A percentile compares a stretch with the other conserved stretches of the same genome.
Conservation (phyloP, 2,797 vertebrate genomes). For the Decapterus maruadsi region DNA sequence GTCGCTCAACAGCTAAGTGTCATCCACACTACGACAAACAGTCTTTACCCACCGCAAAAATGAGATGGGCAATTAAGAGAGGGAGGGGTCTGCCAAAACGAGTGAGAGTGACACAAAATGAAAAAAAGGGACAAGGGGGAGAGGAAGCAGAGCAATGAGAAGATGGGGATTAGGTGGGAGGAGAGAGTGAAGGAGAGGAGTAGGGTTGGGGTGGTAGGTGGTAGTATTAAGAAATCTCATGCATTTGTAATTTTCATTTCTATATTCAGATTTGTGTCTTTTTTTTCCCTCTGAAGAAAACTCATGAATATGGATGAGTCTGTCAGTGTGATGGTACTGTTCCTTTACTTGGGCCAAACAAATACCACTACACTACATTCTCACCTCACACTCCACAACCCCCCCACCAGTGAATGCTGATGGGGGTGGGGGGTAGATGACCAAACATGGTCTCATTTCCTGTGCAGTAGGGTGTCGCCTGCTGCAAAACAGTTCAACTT, state of each 20-base stretch:
- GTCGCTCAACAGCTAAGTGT: conserved; percentile 16
- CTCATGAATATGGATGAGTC: conserved; percentile 71
- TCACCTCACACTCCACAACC: background rate
- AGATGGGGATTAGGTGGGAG: conserved; percentile 51
- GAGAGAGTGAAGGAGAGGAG: conserved; percentile 32
- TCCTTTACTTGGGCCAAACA: conserved; percentile 58
- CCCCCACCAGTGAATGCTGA: conserved; percentile 17
- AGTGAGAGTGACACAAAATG: conserved; percentile 33
- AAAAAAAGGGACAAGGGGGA: conserved; percentile 36
- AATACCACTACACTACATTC: conserved; percentile 26
- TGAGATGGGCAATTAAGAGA: conserved; percentile 52
- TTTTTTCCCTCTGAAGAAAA: conserved; percentile 29
- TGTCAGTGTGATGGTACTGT: conserved; percentile 63
- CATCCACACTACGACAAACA: background rate
- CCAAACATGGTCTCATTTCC: conserved; percentile 28
- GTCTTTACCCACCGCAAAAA: conserved; percentile 11
- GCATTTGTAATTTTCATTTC: conserved; percentile 74
- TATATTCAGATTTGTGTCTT: conserved; percentile 62
- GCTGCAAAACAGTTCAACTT: background rate
- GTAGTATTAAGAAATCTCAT: conserved; percentile 65
- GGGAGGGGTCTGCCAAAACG: conserved; percentile 29
- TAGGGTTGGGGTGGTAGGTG: conserved; percentile 30
- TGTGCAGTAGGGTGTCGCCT: background rate
- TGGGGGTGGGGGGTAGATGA: conserved; percentile 17
- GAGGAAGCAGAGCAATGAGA: conserved; percentile 21